Evolutionary conservation across 2,888 invertebrate species (phyloP).

Genomic region (Tribolium freemani): DNA sequence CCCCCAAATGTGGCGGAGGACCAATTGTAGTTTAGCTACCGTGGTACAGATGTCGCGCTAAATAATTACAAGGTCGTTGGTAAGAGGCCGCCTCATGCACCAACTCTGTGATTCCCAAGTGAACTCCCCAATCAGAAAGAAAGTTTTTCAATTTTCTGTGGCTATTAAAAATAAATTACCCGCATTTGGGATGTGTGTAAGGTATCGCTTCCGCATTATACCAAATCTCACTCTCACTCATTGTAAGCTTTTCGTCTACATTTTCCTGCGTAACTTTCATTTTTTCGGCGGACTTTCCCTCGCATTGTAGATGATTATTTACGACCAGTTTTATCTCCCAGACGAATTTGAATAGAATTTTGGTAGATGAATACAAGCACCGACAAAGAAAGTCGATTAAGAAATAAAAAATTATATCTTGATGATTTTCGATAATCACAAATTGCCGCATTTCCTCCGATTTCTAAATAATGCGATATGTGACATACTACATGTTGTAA

Average conservation of each 20-base stretch:
- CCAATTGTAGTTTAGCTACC: too few species aligned
- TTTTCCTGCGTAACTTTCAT: slow-evolving; percentile 50
- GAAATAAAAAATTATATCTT: not conserved
- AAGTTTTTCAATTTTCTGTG: too few species aligned
- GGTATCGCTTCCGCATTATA: too few species aligned
- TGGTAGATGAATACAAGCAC: not conserved
- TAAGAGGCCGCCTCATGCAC: too few species aligned
- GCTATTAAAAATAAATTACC: too few species aligned
- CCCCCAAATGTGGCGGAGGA: too few species aligned
- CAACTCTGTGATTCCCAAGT: too few species aligned
- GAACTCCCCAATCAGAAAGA: too few species aligned
- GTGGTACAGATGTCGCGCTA: too few species aligned
- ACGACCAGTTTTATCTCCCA: slow-evolving; percentile 6
- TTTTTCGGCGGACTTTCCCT: slow-evolving; percentile 49
- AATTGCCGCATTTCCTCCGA: not conserved
- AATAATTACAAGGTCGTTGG: too few species aligned
- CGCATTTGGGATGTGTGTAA: too few species aligned
- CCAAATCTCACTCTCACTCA: slow-evolving; percentile 47
- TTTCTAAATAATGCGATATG: not conserved
- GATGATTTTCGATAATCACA: not conserved
- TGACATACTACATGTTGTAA: not conserved
- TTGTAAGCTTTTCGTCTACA: slow-evolving; percentile 43
- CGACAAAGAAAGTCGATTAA: not conserved
- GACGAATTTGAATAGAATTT: not conserved
- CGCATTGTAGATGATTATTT: not conserved